Conservation (phyloP, 2,113 vertebrate genomes). For the Coreoperca whiteheadi region DNA sequence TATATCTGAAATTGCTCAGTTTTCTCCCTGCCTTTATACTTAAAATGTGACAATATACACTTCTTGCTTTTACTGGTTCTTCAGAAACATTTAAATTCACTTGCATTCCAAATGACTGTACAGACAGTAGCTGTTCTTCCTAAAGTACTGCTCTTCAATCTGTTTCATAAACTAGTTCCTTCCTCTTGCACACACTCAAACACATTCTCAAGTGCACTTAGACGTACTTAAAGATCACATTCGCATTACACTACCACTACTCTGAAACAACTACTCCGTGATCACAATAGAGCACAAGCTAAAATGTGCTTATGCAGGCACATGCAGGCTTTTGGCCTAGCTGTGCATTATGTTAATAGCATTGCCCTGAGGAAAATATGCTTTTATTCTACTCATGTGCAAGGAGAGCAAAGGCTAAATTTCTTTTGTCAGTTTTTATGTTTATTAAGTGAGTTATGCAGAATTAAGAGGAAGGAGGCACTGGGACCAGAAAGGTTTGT, state of each 20-base stretch:
- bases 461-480: conserved; percentile 8
- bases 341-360: conserved; percentile 53
- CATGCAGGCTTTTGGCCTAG: conserved; percentile 28
- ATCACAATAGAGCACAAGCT: conserved; percentile 1
- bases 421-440: conserved; percentile 33
- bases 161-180: not conserved
- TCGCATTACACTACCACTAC: not conserved
- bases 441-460: conserved; percentile 31
- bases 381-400: conserved; percentile 45
- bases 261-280: not conserved
- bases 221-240: not conserved
- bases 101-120: not conserved
- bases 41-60: not conserved
- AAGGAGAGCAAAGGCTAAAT: conserved; percentile 31
- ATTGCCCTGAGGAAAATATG: conserved; percentile 30
- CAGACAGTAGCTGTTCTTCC: not conserved
- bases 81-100: not conserved
- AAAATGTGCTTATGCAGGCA: conserved; percentile 5
- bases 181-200: not conserved
- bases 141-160: not conserved
- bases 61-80: not conserved
- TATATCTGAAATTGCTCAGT: conserved; percentile 24
- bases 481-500: not conserved
- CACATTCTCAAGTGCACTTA: not conserved
- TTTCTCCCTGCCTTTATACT: conserved; percentile 4